Conservation (phyloP, 2,113 vertebrate genomes). For the Rhabdornis inornatus region DNA sequence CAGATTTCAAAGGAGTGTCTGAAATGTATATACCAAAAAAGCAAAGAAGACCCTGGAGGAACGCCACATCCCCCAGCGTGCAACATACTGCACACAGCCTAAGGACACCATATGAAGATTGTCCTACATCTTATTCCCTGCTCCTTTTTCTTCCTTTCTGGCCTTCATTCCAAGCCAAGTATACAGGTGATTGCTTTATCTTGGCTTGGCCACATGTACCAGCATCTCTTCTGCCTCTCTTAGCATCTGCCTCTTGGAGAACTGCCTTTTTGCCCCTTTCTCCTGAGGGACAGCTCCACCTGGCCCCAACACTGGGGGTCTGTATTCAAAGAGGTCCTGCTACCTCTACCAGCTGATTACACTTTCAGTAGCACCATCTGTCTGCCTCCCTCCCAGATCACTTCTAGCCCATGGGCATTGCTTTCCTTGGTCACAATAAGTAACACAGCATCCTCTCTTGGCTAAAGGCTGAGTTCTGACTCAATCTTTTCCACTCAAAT, state of each 20-base stretch:
- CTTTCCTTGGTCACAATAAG: background rate
- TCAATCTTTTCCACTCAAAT: background rate
- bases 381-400: background rate
- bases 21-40: background rate
- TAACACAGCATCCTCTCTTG: conserved; percentile 20
- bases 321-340: background rate
- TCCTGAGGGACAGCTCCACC: background rate
- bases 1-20: background rate
- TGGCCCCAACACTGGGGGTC: background rate
- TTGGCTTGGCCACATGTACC: background rate
- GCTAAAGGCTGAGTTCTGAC: conserved; percentile 28
- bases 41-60: background rate
- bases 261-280: background rate
- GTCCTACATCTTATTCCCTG: background rate
- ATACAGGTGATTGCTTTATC: background rate
- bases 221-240: background rate
- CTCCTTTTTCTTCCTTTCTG: conserved; percentile 1
- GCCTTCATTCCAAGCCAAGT: background rate
- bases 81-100: conserved; percentile 17
- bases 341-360: background rate
- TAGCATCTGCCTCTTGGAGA: background rate
- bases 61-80: background rate
- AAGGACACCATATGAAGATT: background rate
- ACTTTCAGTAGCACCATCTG: conserved; percentile 39
- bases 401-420: background rate